Evolutionary conservation across 2,113 vertebrate genomes (phyloP), one percentile per base, ranked within the genome.

Genomic region (Anoura caudifer): DNA sequence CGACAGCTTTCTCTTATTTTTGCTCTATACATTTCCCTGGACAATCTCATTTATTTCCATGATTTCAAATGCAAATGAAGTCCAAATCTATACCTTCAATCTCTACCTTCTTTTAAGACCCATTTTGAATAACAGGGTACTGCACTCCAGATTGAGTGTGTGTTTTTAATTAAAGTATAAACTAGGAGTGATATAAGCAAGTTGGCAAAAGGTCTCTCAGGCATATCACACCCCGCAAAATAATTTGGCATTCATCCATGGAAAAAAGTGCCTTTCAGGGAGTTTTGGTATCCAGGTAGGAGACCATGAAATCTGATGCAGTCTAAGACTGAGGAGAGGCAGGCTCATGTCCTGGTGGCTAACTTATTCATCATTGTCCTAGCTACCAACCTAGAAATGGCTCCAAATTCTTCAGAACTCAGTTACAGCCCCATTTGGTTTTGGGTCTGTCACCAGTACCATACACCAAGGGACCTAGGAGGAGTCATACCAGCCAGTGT

Each of bases 101-200:
- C 43, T 26, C 28, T 43, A 87, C 14, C 12, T 84, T 89, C 47
- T 73, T 45, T 82, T 86, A 88, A 85, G 31, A 67, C 8, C 59
- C 24, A 61, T 52, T 76, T 79, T 92, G 33, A 87, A 81, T 80
- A 97, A 88, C 79, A 77, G 38, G 5, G 14, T 36, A 95, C 4
- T 63, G 4, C 22, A 80, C 24, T 93, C 31, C n/a, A 91, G 52
- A 70, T 54, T 77, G 9, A 33, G 15, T 22, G 24, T 56, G 33
- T 61, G 59, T 76, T 72, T 82, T 76, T 80, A 94, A 88, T 54
- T 91, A 83, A 83, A 92, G 56, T 45, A 81, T 22, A 52, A 84
- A 83, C 50, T n/a, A 24, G 54, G 22, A 47, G 5, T 63, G 41
- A 63, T 47, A 24, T 63, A 15, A 28, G 72, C 41, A 76, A 89